phyloP scores from a whole-genome alignment of 2,888 invertebrate species.

The Platycheirus albimanus region DNA sequence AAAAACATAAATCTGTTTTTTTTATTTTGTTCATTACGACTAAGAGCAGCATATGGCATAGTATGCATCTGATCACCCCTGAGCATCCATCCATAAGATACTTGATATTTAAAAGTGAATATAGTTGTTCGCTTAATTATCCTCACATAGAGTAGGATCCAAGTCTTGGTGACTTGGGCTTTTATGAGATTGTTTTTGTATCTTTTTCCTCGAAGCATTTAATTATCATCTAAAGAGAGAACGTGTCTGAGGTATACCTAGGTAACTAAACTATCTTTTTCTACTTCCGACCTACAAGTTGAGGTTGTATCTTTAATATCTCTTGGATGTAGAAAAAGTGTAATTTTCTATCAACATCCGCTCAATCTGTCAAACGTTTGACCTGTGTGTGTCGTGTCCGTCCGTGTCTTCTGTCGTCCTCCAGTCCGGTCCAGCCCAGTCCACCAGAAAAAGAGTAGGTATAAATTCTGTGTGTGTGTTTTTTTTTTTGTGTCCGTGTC shows the following conservation, averaged over 20 bases:
- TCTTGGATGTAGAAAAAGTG: slow-evolving; percentile 27
- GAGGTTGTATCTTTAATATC: background rate
- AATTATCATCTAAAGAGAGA: slow-evolving; percentile 33
- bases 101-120: slow-evolving; percentile 33
- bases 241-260: slow-evolving; percentile 20
- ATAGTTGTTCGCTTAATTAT: slow-evolving; percentile 29
- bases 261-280: slow-evolving; percentile 3
- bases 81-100: slow-evolving; percentile 6
- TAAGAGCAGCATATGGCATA: slow-evolving; percentile 64
- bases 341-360: slow-evolving; percentile 70
- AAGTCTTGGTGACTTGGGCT: background rate
- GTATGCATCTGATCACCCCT: slow-evolving; percentile 23
- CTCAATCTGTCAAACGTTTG: slow-evolving; percentile 66
- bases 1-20: slow-evolving; percentile 60
- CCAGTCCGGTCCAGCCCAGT: slow-evolving; percentile 4
- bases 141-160: slow-evolving; percentile 18
- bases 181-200: background rate
- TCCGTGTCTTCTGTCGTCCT: slow-evolving; percentile 25
- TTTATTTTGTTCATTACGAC: slow-evolving; percentile 13
- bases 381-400: slow-evolving; percentile 54
- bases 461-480: slow-evolving; percentile 2
- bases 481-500: slow-evolving; percentile 45
- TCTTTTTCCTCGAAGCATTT: slow-evolving; percentile 16
- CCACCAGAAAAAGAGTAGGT: slow-evolving; percentile 10
- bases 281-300: slow-evolving; percentile 37